Evolutionary conservation across 53 echinoderm and acorn worm species (phyloP), one percentile per base, ranked within the genome.

Genomic region (Patiria pectinifera): DNA sequence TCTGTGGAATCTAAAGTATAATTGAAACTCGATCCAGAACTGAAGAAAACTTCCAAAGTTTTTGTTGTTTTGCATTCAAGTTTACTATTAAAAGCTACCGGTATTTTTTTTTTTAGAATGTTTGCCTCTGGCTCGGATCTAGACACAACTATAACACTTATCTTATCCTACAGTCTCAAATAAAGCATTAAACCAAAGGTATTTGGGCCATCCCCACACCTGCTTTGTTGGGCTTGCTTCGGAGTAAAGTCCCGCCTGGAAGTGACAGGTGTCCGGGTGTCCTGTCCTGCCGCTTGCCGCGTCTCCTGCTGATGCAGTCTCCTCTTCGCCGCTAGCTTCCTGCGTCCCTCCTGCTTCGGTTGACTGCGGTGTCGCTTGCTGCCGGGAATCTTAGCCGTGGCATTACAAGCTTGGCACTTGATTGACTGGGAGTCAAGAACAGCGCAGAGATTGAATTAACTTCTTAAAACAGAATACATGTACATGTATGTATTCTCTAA

Each of bases 331-430:
- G 48, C 35, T 12, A 78, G 69, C 16, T 61, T 43, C 79, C 66
- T 58, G 45, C 62, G 66, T 19, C 89, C 80, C 26, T 62, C 62
- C 8, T 44, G 89, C 45, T 21, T 19, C 0, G 78, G 62, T 53
- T 62, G 46, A 2, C 10, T 11, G 80, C 44, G 62, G 80, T 4
- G 21, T 48, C 89, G 89, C 89, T 46, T 80, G 69, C 80, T 79
- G 46, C 89, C 62, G 4, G 89, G 89, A 79, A 46, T 44, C 80
- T 89, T 80, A 1, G 89, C 49, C 11, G 45, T 63, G 61, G 45
- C 63, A 2, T 63, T 59, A 63, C 89, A 89, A 80, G 61, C 63
- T 11, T 60, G 45, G 89, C 89, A 89, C 46, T 63, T 60, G 45
- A 89, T 44, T 15, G 62, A 89, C 89, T 89, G 43, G 9, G 19